Evolutionary conservation across 2,888 invertebrate genomes (phyloP), one percentile per base, ranked within the genome.

Genomic region (Hirtodrosophila cameraria): DNA sequence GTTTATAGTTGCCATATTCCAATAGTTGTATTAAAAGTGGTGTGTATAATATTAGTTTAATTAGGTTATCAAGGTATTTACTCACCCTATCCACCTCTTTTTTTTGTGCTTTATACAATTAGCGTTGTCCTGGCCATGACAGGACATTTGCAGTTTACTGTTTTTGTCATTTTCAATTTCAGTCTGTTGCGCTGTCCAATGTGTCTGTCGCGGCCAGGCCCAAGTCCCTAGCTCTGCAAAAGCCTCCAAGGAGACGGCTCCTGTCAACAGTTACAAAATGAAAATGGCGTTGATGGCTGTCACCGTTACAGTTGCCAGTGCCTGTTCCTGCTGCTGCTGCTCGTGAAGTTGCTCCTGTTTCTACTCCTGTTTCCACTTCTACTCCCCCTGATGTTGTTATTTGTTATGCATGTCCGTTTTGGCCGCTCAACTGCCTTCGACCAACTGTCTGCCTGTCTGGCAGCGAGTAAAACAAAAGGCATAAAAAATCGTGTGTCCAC

Each of bases 251-350:
- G 30, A 42, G 62, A 42, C 46, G 43, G 38, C 66, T 63, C 49
- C 64, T 81, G 82, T 76, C 71, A 71, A 82, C 83, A 69, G 64
- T 76, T 68, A 41, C 73, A 65, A 86, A 83, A 82, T 77, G 68
- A 83, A 83, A 86, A 82, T 79, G 86, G 77, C 83, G 75, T 77
- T 80, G 82, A 82, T 79, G 82, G 69, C 64, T 69, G 63, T 67
- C 59, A 50, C 61, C 61, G 61, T 63, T 70, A 67, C 54, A 52
- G 38, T 33, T 39, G 31, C 41, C 45, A 25, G 25, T 6, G 28
- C 27, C 28, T 30, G n/a, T 13, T 25, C 15, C 31, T 20, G n/a
- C 15, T 16, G 4, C 15, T 36, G 8, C 15, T 15, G 12, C 48
- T 20, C 5, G 5, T 20, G 18, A 2, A 3, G 18, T 20, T 20